Evolutionary conservation across 1,140 invertebrate species (phyloP).

Genomic region (Drosophila saltans): DNA sequence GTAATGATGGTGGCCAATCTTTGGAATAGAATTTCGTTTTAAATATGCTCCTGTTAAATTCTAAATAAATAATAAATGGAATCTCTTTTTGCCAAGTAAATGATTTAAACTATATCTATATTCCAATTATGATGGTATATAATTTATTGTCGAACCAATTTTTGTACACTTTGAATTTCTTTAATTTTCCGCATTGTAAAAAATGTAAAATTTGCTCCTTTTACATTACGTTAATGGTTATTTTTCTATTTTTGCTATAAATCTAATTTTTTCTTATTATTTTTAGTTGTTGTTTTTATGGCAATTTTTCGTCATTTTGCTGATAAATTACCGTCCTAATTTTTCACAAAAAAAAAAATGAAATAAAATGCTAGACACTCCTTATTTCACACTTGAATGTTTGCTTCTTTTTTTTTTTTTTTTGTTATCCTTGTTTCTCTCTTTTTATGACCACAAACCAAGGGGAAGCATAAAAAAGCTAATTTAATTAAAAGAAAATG

Average conservation of each 20-base stretch:
- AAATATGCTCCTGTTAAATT: too few relatives aligned
- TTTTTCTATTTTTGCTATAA: neutral
- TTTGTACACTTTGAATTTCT: too few relatives aligned
- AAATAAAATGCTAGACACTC: constrained; percentile 5
- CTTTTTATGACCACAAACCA: constrained; percentile 52
- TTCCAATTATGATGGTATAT: too few relatives aligned
- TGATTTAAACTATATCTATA: too few relatives aligned
- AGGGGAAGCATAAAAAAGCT: constrained; percentile 72
- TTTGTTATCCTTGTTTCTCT: neutral
- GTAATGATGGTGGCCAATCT: too few relatives aligned
- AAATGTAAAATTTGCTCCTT: too few relatives aligned
- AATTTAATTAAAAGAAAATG: constrained; percentile 82
- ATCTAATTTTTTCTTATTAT: neutral
- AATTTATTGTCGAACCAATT: too few relatives aligned
- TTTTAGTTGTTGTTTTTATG: constrained; percentile 12
- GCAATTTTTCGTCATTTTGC: neutral
- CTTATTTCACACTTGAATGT: constrained; percentile 16
- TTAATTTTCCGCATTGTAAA: too few relatives aligned
- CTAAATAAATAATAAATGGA: too few relatives aligned
- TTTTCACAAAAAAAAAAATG: constrained; percentile 15
- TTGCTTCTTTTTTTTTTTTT: neutral
- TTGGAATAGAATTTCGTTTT: too few relatives aligned
- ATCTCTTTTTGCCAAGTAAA: too few relatives aligned
- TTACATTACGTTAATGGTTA: too few relatives aligned
- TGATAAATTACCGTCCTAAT: constrained; percentile 24